A percentile compares a stretch with the other conserved stretches of the same genome.
Conservation (phyloP, 1,140 invertebrate species). For the Drosophila jambulina region DNA sequence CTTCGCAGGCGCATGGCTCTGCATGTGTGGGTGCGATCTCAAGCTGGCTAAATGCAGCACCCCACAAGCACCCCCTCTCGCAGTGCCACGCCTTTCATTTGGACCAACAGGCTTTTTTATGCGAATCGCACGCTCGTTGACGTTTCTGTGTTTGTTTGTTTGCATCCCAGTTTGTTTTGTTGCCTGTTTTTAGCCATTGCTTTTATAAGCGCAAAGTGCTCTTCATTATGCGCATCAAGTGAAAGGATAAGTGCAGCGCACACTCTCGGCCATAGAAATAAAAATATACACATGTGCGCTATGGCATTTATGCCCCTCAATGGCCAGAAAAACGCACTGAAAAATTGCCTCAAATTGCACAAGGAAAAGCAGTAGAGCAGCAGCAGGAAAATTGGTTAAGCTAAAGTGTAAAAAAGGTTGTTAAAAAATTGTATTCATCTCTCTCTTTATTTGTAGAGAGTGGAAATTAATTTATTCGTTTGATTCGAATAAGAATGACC, state of each 20-base stretch:
- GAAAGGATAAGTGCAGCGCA: constrained; percentile 70
- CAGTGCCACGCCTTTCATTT: constrained; percentile 3
- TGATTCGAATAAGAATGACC: not conserved
- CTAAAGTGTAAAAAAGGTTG: constrained; percentile 16
- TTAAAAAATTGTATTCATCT: not conserved
- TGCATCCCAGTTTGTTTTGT: constrained; percentile 57
- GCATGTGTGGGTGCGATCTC: constrained; percentile 50
- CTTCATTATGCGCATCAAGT: constrained; percentile 84
- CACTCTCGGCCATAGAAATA: constrained; percentile 37
- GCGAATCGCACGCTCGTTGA: constrained; percentile 44
- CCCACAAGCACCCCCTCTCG: not conserved
- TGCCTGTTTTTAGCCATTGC: constrained; percentile 74
- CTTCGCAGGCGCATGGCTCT: constrained; percentile 55
- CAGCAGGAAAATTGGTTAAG: not conserved
- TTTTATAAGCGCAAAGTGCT: constrained; percentile 84
- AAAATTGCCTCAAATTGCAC: constrained; percentile 61
- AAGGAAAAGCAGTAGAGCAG: not conserved
- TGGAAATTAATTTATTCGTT: not conserved
- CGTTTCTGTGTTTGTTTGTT: constrained; percentile 60
- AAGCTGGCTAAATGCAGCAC: constrained; percentile 66
- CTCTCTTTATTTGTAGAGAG: not conserved
- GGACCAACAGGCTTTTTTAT: constrained; percentile 40
- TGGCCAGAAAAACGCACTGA: constrained; percentile 45
- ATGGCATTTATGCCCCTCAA: constrained; percentile 63
- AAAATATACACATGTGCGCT: constrained; percentile 29